These are phyloP conservation scores for Propithecus deckenii DNA, from an alignment of 2,797 vertebrate species.

Conservation along the genomic window DNA sequence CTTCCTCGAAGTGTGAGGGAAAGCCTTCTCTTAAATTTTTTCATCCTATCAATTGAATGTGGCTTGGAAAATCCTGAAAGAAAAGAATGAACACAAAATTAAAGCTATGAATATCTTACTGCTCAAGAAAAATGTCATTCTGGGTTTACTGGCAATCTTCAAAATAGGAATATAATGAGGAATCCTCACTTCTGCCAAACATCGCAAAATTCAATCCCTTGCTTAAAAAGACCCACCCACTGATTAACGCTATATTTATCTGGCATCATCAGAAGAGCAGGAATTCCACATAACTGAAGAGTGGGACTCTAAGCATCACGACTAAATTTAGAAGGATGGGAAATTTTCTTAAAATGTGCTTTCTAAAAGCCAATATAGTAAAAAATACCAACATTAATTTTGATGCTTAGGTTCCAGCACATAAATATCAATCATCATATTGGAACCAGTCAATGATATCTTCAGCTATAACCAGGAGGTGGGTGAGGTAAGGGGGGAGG, in stretches of 20 bases:
- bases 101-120: conserved; percentile 47
- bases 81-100: conserved; percentile 42
- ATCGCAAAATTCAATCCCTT: conserved; percentile 30
- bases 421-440: neutral
- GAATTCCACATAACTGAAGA: neutral
- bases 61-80: conserved; percentile 89
- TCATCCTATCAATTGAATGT: conserved; percentile 94
- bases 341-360: neutral
- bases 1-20: conserved; percentile 97
- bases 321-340: neutral
- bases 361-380: neutral
- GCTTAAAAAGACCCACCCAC: neutral
- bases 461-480: neutral
- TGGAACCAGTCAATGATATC: neutral
- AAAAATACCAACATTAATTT: conserved; percentile 19
- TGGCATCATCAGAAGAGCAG: neutral
- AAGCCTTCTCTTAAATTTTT: conserved; percentile 97
- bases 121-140: neutral
- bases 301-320: neutral
- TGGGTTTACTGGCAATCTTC: neutral
- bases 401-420: neutral
- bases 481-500: neutral
- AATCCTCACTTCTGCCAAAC: neutral
- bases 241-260: conserved; percentile 12
- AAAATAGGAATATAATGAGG: conserved; percentile 9